Percentiles rank a stretch among this genome's conserved stretches.
These are phyloP conservation scores for Brachystomella parvula DNA, from an alignment of 1,140 invertebrate genomes.

Conservation along the genomic window DNA sequence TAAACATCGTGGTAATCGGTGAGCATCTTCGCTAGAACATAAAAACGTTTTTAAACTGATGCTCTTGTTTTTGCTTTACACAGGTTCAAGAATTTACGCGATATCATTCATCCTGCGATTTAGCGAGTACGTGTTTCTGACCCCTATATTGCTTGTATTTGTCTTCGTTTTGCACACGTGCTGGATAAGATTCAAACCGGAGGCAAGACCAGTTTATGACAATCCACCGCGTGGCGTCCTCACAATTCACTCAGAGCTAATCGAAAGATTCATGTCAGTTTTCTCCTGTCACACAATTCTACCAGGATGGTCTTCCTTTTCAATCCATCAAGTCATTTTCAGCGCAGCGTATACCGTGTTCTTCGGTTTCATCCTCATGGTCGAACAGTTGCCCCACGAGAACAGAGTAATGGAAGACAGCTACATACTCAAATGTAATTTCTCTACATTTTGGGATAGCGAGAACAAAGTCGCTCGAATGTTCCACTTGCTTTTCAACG, in stretches of 20 bases:
- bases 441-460: slow-evolving; percentile 8
- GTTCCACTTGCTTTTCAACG: not conserved
- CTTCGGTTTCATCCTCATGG: not conserved
- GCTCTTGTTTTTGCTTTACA: not conserved
- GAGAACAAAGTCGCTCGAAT: not conserved
- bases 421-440: not conserved
- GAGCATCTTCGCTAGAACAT: not conserved
- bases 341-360: not conserved
- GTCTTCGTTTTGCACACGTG: not conserved
- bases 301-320: not conserved
- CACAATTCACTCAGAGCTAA: not conserved
- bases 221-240: slow-evolving; percentile 2
- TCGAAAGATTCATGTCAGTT: slow-evolving; percentile 5
- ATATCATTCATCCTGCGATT: not conserved
- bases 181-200: not conserved
- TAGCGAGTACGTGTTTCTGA: not conserved
- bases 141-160: not conserved
- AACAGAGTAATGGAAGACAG: not conserved
- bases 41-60: not conserved
- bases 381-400: not conserved
- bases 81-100: slow-evolving; percentile 2
- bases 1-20: not conserved
- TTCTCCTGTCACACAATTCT: not conserved
- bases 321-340: slow-evolving; percentile 9
- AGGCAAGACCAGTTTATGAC: not conserved